Percentiles rank a stretch among this genome's conserved stretches.
Evolutionary conservation across 2,888 invertebrate species (phyloP).

Genomic region (Sarcophaga subvicina): DNA sequence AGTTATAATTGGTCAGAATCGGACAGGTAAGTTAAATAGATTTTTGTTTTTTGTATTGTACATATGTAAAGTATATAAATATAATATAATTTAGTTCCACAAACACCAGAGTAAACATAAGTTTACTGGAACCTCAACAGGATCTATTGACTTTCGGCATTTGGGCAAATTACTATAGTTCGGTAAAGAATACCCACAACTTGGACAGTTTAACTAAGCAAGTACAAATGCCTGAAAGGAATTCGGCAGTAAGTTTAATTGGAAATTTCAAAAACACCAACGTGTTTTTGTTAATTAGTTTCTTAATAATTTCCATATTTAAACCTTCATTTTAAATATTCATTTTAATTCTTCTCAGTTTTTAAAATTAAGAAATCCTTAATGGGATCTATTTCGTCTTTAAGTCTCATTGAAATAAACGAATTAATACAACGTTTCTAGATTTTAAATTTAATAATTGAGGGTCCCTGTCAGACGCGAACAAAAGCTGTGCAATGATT

Average conservation of each 20-base stretch:
- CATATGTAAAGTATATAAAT: background rate
- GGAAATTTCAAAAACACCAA: background rate
- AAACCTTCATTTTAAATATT: too few relatives aligned
- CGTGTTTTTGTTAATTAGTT: background rate
- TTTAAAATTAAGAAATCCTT: too few relatives aligned
- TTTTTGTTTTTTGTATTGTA: background rate
- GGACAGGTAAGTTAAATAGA: conserved; percentile 42
- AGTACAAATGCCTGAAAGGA: background rate
- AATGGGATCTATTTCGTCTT: too few relatives aligned
- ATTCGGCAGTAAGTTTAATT: background rate
- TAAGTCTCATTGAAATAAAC: too few relatives aligned
- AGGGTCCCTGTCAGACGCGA: too few relatives aligned
- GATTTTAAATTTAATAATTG: too few relatives aligned
- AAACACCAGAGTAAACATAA: conserved; percentile 67
- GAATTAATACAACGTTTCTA: too few relatives aligned
- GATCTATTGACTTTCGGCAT: conserved; percentile 80
- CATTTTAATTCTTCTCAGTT: background rate
- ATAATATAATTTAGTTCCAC: background rate
- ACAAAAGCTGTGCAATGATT: too few relatives aligned
- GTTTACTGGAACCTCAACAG: conserved; percentile 71
- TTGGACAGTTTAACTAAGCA: conserved; percentile 66
- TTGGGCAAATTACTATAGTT: conserved; percentile 77
- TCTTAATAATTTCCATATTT: background rate
- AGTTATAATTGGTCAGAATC: conserved; percentile 73
- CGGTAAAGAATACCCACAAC: conserved; percentile 71